A percentile compares a stretch with the other conserved stretches of the same genome.
Conservation (phyloP, 2,797 vertebrate species). For the Lagorchestes hirsutus region DNA sequence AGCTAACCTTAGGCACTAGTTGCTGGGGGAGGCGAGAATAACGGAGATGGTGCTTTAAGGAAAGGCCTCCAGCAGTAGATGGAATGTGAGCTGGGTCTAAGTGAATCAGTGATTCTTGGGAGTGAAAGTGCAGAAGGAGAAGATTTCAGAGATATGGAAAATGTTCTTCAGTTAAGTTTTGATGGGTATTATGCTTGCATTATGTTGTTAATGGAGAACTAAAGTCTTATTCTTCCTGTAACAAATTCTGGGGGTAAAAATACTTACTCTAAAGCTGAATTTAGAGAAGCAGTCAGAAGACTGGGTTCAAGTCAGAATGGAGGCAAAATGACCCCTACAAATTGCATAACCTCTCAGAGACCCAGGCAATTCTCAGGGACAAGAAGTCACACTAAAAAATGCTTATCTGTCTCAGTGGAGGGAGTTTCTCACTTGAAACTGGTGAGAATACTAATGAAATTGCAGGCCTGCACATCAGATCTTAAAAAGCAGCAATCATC, state of each 20-base stretch:
- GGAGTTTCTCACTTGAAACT: neutral
- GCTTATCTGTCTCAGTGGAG: neutral
- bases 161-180: neutral
- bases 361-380: neutral
- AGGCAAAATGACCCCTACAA: neutral
- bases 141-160: neutral
- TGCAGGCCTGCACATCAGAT: neutral
- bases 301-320: neutral
- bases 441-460: neutral
- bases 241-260: neutral
- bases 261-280: neutral
- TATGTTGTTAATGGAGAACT: neutral
- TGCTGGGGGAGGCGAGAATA: neutral
- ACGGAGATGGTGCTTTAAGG: neutral
- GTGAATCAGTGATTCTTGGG: neutral
- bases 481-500: no score
- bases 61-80: neutral
- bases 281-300: neutral
- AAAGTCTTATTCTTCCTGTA: neutral
- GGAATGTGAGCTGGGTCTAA: neutral
- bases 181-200: neutral
- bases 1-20: neutral
- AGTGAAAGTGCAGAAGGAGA: neutral
- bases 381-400: neutral
- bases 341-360: neutral